Evolutionary conservation across 1,140 invertebrate species (phyloP).

Genomic region (Idris sp.): DNA sequence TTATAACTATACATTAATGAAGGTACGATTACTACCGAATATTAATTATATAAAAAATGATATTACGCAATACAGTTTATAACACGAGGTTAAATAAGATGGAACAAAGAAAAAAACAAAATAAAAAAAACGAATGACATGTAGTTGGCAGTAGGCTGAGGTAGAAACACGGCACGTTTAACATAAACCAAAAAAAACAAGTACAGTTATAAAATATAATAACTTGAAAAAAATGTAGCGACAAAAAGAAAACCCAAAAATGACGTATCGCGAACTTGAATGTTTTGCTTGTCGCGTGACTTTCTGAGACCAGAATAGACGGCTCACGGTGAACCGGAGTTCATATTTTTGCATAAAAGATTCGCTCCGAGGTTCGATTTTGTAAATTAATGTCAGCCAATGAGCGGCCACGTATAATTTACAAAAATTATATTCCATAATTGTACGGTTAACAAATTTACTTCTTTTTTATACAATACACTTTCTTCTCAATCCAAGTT

Average conservation of each 20-base stretch:
- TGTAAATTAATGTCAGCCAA: too few species aligned
- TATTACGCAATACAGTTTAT: constrained; percentile 75
- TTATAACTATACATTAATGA: constrained; percentile 65
- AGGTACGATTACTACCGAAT: constrained; percentile 72
- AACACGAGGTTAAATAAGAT: constrained; percentile 66
- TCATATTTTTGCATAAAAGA: constrained; percentile 35
- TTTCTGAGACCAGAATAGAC: constrained; percentile 1
- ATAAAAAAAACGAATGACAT: constrained; percentile 59
- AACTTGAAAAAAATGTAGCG: constrained; percentile 67
- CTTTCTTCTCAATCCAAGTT: too few species aligned
- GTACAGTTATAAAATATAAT: constrained; percentile 72
- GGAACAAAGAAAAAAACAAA: constrained; percentile 45
- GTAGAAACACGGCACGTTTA: constrained; percentile 74
- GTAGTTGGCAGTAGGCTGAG: constrained; percentile 75
- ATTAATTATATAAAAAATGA: constrained; percentile 74
- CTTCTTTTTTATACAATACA: too few species aligned
- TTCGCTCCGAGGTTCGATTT: constrained; percentile 3
- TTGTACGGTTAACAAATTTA: too few species aligned
- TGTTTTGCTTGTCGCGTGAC: constrained; percentile 20
- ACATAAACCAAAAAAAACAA: constrained; percentile 69
- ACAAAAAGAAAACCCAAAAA: constrained; percentile 18
- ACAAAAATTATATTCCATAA: too few species aligned
- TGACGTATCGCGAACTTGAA: constrained; percentile 67
- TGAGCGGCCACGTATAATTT: too few species aligned
- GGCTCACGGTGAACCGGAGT: constrained; percentile 15